phyloP scores from a whole-genome alignment of 53 echinoderm and acorn worm genomes.

The Echinometra lucunter region DNA sequence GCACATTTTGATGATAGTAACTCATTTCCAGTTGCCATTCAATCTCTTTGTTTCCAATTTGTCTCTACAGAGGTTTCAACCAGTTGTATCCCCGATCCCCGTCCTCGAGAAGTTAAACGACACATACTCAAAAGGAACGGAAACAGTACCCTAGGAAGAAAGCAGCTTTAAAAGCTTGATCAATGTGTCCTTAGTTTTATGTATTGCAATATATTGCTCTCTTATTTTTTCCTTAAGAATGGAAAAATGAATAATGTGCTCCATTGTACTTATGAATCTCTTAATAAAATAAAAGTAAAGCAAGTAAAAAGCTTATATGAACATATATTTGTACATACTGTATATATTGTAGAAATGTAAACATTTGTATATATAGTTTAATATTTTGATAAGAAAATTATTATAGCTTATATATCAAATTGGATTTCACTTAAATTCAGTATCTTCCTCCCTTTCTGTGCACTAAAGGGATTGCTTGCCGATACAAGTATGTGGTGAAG shows the following conservation, averaged over 20 bases:
- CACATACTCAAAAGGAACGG: slow-evolving; percentile 98
- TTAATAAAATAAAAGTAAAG: not conserved
- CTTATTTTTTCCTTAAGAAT: not conserved
- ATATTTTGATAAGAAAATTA: not conserved
- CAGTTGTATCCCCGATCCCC: slow-evolving; percentile 97
- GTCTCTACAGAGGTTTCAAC: slow-evolving; percentile 89
- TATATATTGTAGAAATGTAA: slow-evolving; percentile 29
- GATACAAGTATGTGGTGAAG: too few species aligned
- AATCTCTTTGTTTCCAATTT: slow-evolving; percentile 7
- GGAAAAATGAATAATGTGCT: not conserved
- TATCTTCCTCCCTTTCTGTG: not conserved
- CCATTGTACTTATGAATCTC: not conserved
- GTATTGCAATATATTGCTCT: not conserved
- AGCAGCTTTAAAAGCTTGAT: not conserved
- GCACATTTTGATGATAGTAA: not conserved
- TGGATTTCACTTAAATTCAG: not conserved
- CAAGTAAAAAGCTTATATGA: not conserved
- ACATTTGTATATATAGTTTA: not conserved
- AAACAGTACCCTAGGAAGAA: slow-evolving; percentile 85
- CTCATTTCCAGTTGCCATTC: not conserved
- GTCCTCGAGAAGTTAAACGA: slow-evolving; percentile 98
- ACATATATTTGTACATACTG: not conserved
- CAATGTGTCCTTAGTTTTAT: not conserved
- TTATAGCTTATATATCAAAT: not conserved
- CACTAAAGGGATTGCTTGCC: too few species aligned